Evolutionary conservation across 2,113 vertebrate genomes (phyloP), one percentile per base, ranked within the genome.

Genomic region (Prinia subflava): DNA sequence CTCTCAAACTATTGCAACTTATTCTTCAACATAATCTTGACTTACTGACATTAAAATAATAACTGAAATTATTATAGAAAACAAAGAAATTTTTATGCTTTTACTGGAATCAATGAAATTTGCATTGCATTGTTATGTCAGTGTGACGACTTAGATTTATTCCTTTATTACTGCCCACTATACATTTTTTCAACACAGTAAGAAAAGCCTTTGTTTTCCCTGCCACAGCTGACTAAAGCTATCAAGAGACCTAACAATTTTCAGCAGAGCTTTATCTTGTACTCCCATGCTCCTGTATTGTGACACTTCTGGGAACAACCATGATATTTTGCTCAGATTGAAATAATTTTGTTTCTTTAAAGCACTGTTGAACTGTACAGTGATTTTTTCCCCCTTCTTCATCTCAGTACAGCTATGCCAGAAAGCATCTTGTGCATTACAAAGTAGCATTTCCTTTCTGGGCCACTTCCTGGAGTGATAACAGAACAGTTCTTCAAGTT

Each of bases 331-430:
- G 64, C 62, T 95, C 64, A 92, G 88, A 94, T 81, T 84, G 83
- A 71, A 96, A 96, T 97, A 8, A 84, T 78, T 96, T 94, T 92
- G 80, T 52, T 93, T 83, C 83, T 94, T 96, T 96, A 93, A 96
- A 95, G 83, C 92, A 68, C 20, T 78, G 57, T 44, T 94, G 83
- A 95, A 90, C n/a, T 62, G 25, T 27, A 71, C 0, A 2, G 76
- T 83, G 83, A 78, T 83, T 77, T 92, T 93, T 11, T 1, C 9
- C 4, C 21, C 35, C 27, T 80, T 44, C 84, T 78, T 93, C 73
- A 56, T 83, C 88, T 90, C 78, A 70, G 79, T 30, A 70, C n/a
- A 93, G n/a, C 63, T 77, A 64, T 25, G 56, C 42, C 82, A 94
- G 75, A 74, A 56, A 92, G 68, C 13, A 12, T 68, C 60, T 73